phyloP scores from a whole-genome alignment of 1,140 invertebrate species.

The Drusus annulatus region DNA sequence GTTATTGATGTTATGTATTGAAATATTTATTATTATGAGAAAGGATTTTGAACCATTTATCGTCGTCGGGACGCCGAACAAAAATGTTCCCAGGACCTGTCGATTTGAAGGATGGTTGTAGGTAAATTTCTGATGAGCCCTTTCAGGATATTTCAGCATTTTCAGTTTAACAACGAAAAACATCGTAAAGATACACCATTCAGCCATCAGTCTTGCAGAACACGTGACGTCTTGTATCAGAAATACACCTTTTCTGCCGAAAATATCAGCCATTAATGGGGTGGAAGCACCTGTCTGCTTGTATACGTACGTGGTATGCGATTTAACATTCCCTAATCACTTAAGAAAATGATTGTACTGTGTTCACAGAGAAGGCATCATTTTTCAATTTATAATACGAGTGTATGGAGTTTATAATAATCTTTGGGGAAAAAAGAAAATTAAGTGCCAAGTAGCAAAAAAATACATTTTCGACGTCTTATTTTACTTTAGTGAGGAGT shows the following conservation, averaged over 20 bases:
- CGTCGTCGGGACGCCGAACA: conserved; percentile 44
- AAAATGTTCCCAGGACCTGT: conserved; percentile 53
- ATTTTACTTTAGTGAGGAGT: too few species aligned
- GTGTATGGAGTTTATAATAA: too few species aligned
- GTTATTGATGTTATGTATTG: conserved; percentile 59
- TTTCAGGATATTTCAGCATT: conserved; percentile 46
- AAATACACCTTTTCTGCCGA: background rate
- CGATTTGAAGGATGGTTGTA: conserved; percentile 58
- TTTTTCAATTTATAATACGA: too few species aligned
- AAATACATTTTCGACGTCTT: too few species aligned
- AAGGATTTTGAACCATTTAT: conserved; percentile 58
- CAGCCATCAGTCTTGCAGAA: conserved; percentile 50
- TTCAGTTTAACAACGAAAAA: conserved; percentile 51
- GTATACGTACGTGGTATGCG: too few species aligned
- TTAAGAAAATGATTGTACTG: too few species aligned
- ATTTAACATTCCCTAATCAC: too few species aligned
- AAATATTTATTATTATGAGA: conserved; percentile 59
- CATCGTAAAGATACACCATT: conserved; percentile 49
- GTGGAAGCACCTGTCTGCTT: too few species aligned
- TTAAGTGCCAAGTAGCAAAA: too few species aligned
- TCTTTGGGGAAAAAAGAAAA: too few species aligned
- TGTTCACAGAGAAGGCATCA: too few species aligned
- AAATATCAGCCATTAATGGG: conserved; percentile 26
- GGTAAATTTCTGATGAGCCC: conserved; percentile 54
- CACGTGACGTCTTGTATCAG: conserved; percentile 24